Evolutionary conservation across 2,797 vertebrate species (phyloP), one percentile per base, ranked within the genome.

Genomic region (Chaunax sp.): DNA sequence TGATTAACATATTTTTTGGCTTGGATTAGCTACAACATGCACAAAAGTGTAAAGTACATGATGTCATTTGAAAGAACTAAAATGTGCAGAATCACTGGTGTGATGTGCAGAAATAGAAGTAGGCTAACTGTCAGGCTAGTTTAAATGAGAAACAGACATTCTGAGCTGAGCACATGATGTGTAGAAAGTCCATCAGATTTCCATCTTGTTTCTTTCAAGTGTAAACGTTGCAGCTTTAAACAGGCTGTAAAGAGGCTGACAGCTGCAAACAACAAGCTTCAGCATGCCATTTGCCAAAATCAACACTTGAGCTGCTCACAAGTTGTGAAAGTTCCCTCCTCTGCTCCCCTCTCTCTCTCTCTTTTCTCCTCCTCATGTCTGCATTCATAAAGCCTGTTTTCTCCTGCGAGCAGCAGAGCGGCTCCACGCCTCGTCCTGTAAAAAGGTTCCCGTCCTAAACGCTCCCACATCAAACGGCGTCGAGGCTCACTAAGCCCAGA

Each of bases 361-460:
- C 16, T 14, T 51, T 26, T 25, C 23, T 26, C 5, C 5, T 25
- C 12, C 2, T 28, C 28, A 13, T 8, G 23, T 37, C 33, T 13
- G 28, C 53, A 2, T 49, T 55, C 38, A 35, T 58, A 16, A 62
- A 65, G 57, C 43, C 20, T 30, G 64, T 64, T 69, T 59, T 30
- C 8, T 16, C 16, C 16, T 16, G 43, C 15, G 23, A 45, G 54
- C 51, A 20, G 46, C 30, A 16, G 20, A 60, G 40, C n/a, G 58
- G 65, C 63, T 78, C 66, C 59, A 23, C 37, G 38, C 61, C 62
- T 69, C 12, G 20, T 35, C 76, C 64, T 18, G 47, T 82, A 79
- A 87, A 82, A 65, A 30, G 12, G n/a, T n/a, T n/a, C n/a, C n/a
- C n/a, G n/a, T n/a, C 44, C 28, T 26, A 58, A 81, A 73, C n/a